phyloP scores from a whole-genome alignment of 2,797 vertebrate species.

The Menidia menidia region DNA sequence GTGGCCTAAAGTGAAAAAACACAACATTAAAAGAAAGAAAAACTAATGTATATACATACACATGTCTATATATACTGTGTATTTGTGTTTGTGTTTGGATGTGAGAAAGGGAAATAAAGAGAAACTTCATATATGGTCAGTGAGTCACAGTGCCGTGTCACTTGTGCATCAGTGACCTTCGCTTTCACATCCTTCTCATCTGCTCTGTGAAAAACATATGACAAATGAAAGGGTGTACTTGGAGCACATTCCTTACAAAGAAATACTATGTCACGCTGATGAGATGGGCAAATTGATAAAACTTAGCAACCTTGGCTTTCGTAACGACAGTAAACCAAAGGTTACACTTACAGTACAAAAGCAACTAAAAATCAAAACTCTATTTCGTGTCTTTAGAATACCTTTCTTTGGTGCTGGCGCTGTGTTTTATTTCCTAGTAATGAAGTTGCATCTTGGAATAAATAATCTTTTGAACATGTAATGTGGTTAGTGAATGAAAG shows the following conservation, averaged over 20 bases:
- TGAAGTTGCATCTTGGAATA: slow-evolving; percentile 74
- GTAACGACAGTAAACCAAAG: slow-evolving; percentile 44
- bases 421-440: slow-evolving; percentile 75
- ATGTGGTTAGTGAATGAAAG: slow-evolving; percentile 32
- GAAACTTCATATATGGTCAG: slow-evolving; percentile 53
- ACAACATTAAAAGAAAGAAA: background rate
- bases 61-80: too few relatives aligned
- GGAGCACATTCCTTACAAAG: slow-evolving; percentile 18
- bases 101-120: slow-evolving; percentile 17
- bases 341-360: slow-evolving; percentile 37
- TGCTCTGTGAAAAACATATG: slow-evolving; percentile 33
- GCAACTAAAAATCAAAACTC: background rate
- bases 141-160: slow-evolving; percentile 54
- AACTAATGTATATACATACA: background rate
- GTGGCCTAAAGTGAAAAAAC: background rate
- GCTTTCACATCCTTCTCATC: slow-evolving; percentile 19
- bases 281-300: slow-evolving; percentile 2
- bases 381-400: too few relatives aligned
- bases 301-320: slow-evolving; percentile 51
- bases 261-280: slow-evolving; percentile 2
- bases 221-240: slow-evolving; percentile 37
- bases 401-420: background rate
- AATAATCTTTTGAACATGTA: slow-evolving; percentile 70
- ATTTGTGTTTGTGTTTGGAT: too few relatives aligned
- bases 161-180: slow-evolving; percentile 38